Percentiles rank a stretch among this genome's conserved stretches.
These are phyloP conservation scores for Diphyllodes magnificus DNA, from an alignment of 2,113 vertebrate genomes.

Conservation along the genomic window DNA sequence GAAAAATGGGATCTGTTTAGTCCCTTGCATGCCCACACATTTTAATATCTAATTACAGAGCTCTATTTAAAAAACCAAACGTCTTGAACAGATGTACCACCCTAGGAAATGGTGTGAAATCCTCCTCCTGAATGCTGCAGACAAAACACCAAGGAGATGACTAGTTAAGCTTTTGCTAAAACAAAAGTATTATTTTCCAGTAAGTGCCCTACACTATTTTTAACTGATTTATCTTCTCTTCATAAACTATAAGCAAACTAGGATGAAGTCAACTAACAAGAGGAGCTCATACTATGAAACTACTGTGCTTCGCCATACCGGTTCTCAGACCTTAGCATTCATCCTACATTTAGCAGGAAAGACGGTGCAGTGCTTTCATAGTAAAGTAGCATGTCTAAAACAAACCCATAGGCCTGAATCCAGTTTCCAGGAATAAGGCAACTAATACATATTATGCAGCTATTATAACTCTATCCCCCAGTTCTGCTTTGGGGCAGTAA, in stretches of 20 bases:
- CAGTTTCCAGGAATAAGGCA: not conserved
- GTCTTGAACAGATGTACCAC: constrained; percentile 28
- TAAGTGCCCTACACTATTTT: not conserved
- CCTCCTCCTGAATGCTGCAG: not conserved
- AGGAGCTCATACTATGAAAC: not conserved
- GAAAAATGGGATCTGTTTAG: constrained; percentile 16
- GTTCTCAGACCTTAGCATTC: not conserved
- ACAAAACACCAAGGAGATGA: not conserved
- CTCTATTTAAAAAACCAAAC: not conserved
- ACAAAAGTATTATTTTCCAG: not conserved
- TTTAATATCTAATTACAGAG: constrained; percentile 11
- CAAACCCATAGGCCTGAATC: not conserved
- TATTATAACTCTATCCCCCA: not conserved
- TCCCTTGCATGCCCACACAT: not conserved
- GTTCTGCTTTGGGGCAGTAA: not conserved
- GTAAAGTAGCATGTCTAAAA: not conserved
- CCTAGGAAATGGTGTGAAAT: not conserved
- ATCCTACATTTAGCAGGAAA: not conserved
- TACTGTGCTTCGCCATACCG: not conserved
- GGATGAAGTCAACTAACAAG: not conserved
- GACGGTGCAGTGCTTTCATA: rapidly evolving
- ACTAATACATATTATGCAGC: not conserved
- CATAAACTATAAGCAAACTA: not conserved
- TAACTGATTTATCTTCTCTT: not conserved
- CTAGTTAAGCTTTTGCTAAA: not conserved